Conservation (phyloP, 2,113 vertebrate species). For the Rostratula benghalensis region DNA sequence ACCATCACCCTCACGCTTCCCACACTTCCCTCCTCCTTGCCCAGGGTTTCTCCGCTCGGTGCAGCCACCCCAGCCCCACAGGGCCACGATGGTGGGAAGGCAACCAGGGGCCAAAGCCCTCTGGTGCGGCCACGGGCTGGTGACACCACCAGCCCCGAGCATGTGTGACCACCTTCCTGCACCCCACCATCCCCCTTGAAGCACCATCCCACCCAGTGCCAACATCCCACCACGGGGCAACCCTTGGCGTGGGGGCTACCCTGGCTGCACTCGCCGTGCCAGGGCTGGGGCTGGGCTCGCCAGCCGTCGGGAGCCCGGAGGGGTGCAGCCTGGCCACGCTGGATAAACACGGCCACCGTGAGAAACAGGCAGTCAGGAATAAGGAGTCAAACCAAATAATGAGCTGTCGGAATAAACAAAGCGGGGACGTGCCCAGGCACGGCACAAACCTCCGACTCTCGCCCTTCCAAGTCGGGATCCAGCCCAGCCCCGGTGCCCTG, state of each 20-base stretch:
- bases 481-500: background rate
- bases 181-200: background rate
- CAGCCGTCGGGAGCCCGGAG: rapidly evolving
- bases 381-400: constrained; percentile 59
- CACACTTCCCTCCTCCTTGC: background rate
- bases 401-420: constrained; percentile 54
- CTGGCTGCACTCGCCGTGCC: rapidly evolving
- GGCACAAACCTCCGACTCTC: background rate
- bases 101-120: rapidly evolving
- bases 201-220: background rate
- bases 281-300: rapidly evolving
- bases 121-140: rapidly evolving
- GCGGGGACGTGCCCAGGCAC: constrained; percentile 12
- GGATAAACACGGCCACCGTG: constrained; percentile 55
- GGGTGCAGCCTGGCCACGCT: background rate
- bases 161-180: rapidly evolving
- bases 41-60: rapidly evolving
- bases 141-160: background rate
- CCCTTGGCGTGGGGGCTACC: background rate
- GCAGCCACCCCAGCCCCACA: rapidly evolving
- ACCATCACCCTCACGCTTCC: background rate
- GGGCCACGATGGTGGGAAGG: background rate
- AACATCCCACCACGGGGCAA: background rate
- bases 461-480: background rate
- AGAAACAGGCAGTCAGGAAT: constrained; percentile 53